phyloP scores from a whole-genome alignment of 2,888 invertebrate genomes.

The Spisula subtruncata region DNA sequence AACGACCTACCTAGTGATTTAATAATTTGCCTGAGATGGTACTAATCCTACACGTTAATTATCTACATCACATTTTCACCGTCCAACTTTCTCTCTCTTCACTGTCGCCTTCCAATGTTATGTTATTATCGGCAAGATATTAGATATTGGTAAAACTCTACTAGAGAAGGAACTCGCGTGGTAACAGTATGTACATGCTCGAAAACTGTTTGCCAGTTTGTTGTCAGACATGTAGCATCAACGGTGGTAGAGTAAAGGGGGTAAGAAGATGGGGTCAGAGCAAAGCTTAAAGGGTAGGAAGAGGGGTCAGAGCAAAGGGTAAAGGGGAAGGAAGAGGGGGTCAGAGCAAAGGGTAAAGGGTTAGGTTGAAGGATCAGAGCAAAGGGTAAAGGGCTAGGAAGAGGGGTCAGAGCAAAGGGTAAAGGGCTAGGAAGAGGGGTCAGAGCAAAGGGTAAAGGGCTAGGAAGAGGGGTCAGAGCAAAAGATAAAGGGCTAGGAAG shows the following conservation, averaged over 20 bases:
- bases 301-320: neutral
- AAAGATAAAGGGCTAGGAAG: neutral
- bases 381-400: too few relatives aligned
- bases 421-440: too few relatives aligned
- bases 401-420: too few relatives aligned
- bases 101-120: neutral
- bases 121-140: slow-evolving; percentile 16
- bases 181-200: neutral
- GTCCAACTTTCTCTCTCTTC: neutral
- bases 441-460: too few relatives aligned
- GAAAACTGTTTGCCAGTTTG: neutral
- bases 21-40: neutral
- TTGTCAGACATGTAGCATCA: neutral
- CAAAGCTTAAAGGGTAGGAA: neutral
- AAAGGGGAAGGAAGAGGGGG: neutral
- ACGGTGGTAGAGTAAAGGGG: neutral
- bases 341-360: too few relatives aligned
- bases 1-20: neutral
- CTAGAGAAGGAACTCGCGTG: neutral
- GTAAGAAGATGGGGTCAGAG: neutral
- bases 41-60: neutral
- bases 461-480: too few relatives aligned
- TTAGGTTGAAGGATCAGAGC: too few relatives aligned
- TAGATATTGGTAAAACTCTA: slow-evolving; percentile 21
- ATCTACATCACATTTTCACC: slow-evolving; percentile 8